These are phyloP conservation scores for Ips nitidus DNA, from an alignment of 1,140 invertebrate species.

Conservation along the genomic window DNA sequence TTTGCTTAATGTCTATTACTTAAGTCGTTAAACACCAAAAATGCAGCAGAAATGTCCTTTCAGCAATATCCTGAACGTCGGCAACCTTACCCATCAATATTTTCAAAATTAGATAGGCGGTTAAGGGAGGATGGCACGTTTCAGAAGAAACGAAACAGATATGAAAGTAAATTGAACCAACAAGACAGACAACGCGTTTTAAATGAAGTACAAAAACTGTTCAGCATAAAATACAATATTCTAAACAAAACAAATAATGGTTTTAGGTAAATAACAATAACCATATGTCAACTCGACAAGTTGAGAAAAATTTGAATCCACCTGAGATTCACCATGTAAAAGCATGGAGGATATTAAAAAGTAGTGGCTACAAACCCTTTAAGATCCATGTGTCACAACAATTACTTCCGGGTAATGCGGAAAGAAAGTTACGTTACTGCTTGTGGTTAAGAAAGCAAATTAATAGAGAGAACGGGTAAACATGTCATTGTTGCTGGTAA, in stretches of 20 bases:
- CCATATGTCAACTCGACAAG: constrained; percentile 3
- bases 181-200: constrained; percentile 23
- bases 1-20: constrained; percentile 4
- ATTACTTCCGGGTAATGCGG: constrained; percentile 25
- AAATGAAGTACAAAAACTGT: constrained; percentile 4
- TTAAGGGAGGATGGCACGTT: constrained; percentile 13
- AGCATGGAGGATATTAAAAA: constrained; percentile 14
- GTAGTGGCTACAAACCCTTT: neutral
- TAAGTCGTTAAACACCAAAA: constrained; percentile 4
- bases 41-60: neutral
- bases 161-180: constrained; percentile 36
- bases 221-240: constrained; percentile 4
- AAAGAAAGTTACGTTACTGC: constrained; percentile 11
- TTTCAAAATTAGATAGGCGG: constrained; percentile 17
- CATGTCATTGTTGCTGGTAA: too few species aligned
- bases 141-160: constrained; percentile 27
- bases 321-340: constrained; percentile 6
- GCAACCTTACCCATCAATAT: neutral
- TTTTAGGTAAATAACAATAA: constrained; percentile 17
- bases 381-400: constrained; percentile 18
- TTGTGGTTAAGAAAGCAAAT: constrained; percentile 8
- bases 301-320: neutral
- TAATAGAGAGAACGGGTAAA: too few species aligned
- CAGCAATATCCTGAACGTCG: neutral
- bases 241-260: constrained; percentile 3